phyloP scores from a whole-genome alignment of 1,140 invertebrate genomes.

The Lordiphosa mommai region DNA sequence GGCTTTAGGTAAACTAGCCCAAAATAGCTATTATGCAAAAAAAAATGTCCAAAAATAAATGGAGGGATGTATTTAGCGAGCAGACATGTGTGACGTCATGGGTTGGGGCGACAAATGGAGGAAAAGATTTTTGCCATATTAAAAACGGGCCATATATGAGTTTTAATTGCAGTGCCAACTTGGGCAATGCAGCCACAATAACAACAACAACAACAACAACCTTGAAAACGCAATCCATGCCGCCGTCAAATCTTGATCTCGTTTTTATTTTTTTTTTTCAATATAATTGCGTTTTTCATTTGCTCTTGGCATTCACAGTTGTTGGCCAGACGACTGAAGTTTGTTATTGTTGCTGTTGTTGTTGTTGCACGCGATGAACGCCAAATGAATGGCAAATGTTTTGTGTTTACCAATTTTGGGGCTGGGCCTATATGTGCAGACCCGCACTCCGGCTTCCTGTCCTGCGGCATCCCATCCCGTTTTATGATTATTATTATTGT shows the following conservation, averaged over 20 bases:
- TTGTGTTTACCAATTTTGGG: conserved; percentile 46
- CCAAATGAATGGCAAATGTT: conserved; percentile 63
- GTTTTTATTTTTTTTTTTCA: conserved; percentile 56
- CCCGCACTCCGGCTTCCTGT: conserved; percentile 28
- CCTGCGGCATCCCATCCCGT: conserved; percentile 34
- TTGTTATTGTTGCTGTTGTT: conserved; percentile 5
- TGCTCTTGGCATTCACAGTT: conserved; percentile 59
- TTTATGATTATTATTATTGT: conserved; percentile 55
- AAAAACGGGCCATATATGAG: conserved; percentile 43
- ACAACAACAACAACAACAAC: conserved; percentile 48
- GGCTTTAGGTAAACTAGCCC: conserved; percentile 67
- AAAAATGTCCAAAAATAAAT: conserved; percentile 4
- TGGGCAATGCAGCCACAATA: conserved; percentile 62
- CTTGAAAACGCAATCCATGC: conserved; percentile 66
- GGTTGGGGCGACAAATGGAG: conserved; percentile 19
- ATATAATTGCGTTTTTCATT: conserved; percentile 56
- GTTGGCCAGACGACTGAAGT: conserved; percentile 12
- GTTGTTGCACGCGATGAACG: conserved; percentile 56
- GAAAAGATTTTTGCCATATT: conserved; percentile 23
- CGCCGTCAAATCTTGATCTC: conserved; percentile 68
- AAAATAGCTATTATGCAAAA: conserved; percentile 5
- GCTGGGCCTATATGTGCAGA: conserved; percentile 27
- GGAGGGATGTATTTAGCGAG: too few relatives aligned
- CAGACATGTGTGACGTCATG: conserved; percentile 19
- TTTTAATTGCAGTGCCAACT: conserved; percentile 71